Base-by-base conservation (phyloP, 1,140 invertebrate species). In the Centruroides vittatus region DNA sequence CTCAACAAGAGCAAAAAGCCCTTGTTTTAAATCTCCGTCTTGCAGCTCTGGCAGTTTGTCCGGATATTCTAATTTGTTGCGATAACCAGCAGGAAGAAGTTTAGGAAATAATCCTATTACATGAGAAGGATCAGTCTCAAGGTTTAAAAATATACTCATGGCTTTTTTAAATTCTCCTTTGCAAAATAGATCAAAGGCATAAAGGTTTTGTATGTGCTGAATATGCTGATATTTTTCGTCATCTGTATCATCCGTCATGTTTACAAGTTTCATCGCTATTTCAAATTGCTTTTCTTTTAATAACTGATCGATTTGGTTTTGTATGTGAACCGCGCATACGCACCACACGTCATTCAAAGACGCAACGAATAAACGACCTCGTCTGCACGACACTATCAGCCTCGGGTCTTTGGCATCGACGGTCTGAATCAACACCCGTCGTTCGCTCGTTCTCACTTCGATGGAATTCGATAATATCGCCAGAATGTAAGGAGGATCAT, bases 51-150 rank as follows among this genome's bases (percentile, higher is more conserved):
- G 81, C 10, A 74, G 63, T 55, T 79, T 73, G 65, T 81, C 75
- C 6, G 77, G 78, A 68, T 84, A 83, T 34, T 77, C 72, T 11
- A 82, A 67, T 57, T 76, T 73, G 57, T 74, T 76, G n/a, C 78
- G 68, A 69, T 73, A 76, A 60, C 81, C 78, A 59, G 84, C 82
- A 1, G 88, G 86, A 60, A 94, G 78, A 50, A 96, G 75, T 71
- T 91, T 88, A 3, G 94, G 93, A 77, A 93, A 97, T 10, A 98
- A 74, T 61, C 89, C 84, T 67, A 97, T 97, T 0, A 98, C 93
- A 74, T 95, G 88, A 57, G 88, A 89, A 0, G 93, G 90, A 79
- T 97, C 91, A 50, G 89, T 95, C 58, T 84, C 83, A 6, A 96
- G 73, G 72, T 89, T 86, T 7, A 86, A 78, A 75, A 97, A 98